These are phyloP conservation scores for Euzetes globulus DNA, from an alignment of 2,888 invertebrate species.

Conservation along the genomic window DNA sequence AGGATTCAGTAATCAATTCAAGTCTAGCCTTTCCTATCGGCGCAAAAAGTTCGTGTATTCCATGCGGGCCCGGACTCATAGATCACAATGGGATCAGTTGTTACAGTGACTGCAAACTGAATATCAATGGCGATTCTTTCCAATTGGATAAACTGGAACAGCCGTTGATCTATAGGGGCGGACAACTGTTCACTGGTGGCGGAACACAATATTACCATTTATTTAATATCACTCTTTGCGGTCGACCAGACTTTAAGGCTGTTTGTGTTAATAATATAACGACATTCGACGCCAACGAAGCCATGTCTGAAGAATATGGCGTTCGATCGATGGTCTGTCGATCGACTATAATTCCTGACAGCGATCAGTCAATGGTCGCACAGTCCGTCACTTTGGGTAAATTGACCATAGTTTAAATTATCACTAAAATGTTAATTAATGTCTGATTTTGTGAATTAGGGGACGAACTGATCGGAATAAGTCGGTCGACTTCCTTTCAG, in stretches of 20 bases:
- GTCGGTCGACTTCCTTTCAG: constrained; percentile 5
- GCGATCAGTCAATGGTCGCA: constrained; percentile 31
- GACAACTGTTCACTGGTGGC: constrained; percentile 49
- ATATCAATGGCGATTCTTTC: constrained; percentile 44
- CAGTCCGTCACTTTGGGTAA: constrained; percentile 34
- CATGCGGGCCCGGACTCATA: constrained; percentile 51
- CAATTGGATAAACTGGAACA: constrained; percentile 44
- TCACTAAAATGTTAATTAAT: neutral
- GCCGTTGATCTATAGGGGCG: constrained; percentile 44
- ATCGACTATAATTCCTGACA: constrained; percentile 48
- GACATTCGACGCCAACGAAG: neutral
- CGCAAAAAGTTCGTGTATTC: constrained; percentile 48
- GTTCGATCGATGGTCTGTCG: constrained; percentile 46
- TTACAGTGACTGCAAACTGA: constrained; percentile 49
- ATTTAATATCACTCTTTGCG: constrained; percentile 53
- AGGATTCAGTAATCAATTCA: constrained; percentile 46
- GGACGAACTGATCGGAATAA: constrained; percentile 34
- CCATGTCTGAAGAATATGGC: neutral
- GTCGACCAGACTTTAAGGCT: constrained; percentile 44
- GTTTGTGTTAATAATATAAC: constrained; percentile 51
- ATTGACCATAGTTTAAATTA: neutral
- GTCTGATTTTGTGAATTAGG: constrained; percentile 14
- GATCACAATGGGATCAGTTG: constrained; percentile 49
- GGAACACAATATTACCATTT: constrained; percentile 54
- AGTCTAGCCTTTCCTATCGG: constrained; percentile 45